These are phyloP conservation scores for Psophia crepitans DNA, from an alignment of 2,113 vertebrate species.

Conservation along the genomic window DNA sequence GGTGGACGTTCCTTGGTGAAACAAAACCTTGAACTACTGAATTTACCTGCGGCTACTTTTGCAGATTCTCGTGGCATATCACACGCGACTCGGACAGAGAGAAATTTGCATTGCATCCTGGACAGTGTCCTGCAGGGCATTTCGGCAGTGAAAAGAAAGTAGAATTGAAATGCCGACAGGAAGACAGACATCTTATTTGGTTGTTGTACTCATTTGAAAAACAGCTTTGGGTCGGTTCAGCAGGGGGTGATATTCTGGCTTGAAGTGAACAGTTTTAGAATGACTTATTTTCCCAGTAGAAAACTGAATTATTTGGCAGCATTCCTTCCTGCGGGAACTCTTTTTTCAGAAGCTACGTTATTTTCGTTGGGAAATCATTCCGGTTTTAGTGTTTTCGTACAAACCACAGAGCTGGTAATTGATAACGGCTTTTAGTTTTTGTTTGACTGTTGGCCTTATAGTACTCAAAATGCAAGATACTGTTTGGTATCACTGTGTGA, in stretches of 20 bases:
- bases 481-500: neutral
- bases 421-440: neutral
- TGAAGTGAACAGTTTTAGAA: neutral
- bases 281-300: slow-evolving; percentile 20
- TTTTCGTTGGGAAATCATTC: slow-evolving; percentile 18
- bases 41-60: neutral
- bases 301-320: slow-evolving; percentile 13
- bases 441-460: neutral
- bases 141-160: neutral
- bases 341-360: neutral
- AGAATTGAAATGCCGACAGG: neutral
- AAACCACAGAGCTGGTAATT: neutral
- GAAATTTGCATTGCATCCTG: neutral
- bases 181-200: slow-evolving; percentile 19
- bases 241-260: neutral
- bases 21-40: neutral
- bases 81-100: neutral
- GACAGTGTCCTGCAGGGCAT: neutral
- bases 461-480: neutral
- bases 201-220: slow-evolving; percentile 1
- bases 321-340: neutral
- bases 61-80: neutral
- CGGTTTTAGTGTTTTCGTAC: neutral
- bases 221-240: slow-evolving; percentile 13
- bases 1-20: neutral